Evolutionary conservation across 2,888 invertebrate species (phyloP).

Genomic region (Arctia plantaginis): DNA sequence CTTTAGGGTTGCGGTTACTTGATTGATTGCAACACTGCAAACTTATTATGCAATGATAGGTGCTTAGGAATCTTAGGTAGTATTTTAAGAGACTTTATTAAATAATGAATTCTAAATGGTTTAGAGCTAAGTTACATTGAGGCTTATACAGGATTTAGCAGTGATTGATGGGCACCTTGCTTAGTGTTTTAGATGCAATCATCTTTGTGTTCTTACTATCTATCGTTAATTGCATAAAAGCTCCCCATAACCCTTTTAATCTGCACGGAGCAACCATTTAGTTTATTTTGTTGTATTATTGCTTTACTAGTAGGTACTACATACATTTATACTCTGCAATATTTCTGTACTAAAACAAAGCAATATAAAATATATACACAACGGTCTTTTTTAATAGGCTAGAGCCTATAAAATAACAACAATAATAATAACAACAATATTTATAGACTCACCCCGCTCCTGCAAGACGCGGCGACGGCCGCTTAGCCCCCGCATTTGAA

Average conservation of each 20-base stretch:
- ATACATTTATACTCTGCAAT: background rate
- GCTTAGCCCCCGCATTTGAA: too few species aligned
- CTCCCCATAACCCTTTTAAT: background rate
- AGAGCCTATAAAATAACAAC: too few species aligned
- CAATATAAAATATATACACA: too few species aligned
- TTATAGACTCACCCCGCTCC: too few species aligned
- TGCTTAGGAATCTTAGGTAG: background rate
- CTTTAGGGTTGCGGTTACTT: constrained; percentile 52
- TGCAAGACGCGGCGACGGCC: too few species aligned
- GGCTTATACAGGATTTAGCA: background rate
- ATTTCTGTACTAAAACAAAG: background rate
- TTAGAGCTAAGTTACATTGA: background rate
- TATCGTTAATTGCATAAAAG: background rate
- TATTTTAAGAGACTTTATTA: too few species aligned
- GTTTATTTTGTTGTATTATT: background rate
- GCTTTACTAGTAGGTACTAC: background rate
- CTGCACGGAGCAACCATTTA: background rate
- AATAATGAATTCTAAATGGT: background rate
- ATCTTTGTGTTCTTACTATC: background rate
- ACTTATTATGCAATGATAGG: constrained; percentile 29
- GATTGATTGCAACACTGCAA: constrained; percentile 65
- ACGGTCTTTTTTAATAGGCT: too few species aligned
- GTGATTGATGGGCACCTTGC: background rate
- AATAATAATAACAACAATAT: too few species aligned
- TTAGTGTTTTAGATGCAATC: background rate